These are phyloP conservation scores for Onychomys torridus DNA, from an alignment of 2,797 vertebrate genomes.

Conservation along the genomic window DNA sequence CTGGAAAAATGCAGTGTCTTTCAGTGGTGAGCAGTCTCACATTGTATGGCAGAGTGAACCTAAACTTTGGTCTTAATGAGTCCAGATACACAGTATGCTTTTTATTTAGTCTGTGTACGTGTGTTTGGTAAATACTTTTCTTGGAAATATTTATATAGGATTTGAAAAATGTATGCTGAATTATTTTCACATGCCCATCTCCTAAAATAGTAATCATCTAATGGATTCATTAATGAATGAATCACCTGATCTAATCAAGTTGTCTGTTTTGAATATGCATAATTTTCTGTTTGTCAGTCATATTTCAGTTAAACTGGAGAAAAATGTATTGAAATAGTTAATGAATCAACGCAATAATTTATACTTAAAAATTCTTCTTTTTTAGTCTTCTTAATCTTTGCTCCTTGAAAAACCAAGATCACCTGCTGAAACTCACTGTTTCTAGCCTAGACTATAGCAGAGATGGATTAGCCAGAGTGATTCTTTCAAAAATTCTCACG, in stretches of 20 bases:
- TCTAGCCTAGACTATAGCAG: conserved; percentile 99
- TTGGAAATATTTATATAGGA: conserved; percentile 48
- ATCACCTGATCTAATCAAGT: not conserved
- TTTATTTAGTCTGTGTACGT: conserved; percentile 20
- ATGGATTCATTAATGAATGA: not conserved
- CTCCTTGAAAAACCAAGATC: conserved; percentile 98
- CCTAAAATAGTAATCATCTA: not conserved
- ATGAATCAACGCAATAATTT: conserved; percentile 34
- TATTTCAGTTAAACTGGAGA: conserved; percentile 2
- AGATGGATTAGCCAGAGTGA: conserved; percentile 97
- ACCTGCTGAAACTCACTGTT: conserved; percentile 96
- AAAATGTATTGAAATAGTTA: conserved; percentile 18
- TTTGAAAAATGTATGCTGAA: conserved; percentile 26
- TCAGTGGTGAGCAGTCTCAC: conserved; percentile 93
- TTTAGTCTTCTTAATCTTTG: conserved; percentile 97
- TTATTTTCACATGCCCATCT: not conserved
- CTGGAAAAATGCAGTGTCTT: conserved; percentile 99
- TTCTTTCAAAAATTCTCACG: conserved; percentile 98
- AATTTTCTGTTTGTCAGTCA: not conserved
- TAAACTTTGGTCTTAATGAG: conserved; percentile 49
- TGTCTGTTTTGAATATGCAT: not conserved
- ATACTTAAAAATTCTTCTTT: conserved; percentile 45
- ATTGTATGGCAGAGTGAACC: not conserved
- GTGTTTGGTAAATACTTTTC: conserved; percentile 34
- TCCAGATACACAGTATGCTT: not conserved